phyloP scores from a whole-genome alignment of 2,797 vertebrate species.

The Muscicapa striata region DNA sequence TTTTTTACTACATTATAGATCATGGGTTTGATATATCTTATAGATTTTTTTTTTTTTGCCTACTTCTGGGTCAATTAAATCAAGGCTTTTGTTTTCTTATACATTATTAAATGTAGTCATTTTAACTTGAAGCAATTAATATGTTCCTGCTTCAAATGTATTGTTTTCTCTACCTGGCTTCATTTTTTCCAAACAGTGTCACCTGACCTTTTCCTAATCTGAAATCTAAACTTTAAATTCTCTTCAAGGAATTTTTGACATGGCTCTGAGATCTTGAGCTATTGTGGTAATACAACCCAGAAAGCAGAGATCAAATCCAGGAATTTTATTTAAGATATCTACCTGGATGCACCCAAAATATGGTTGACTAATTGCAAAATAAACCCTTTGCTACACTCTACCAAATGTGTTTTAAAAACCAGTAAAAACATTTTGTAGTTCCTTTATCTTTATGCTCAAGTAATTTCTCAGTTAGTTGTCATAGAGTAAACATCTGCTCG shows the following conservation, averaged over 20 bases:
- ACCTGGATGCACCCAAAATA: background rate
- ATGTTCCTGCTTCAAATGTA: background rate
- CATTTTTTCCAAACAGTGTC: background rate
- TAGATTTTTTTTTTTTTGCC: background rate
- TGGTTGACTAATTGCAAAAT: background rate
- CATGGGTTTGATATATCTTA: background rate
- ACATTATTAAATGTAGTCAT: background rate
- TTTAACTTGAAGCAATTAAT: background rate
- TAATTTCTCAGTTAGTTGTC: constrained; percentile 4
- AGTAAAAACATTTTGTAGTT: background rate
- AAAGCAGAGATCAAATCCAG: background rate
- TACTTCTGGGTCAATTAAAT: background rate
- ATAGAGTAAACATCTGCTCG: background rate
- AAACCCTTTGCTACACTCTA: background rate
- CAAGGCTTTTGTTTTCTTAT: background rate
- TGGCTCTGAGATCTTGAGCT: background rate
- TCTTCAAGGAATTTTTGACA: background rate
- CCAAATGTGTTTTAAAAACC: background rate
- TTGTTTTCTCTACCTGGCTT: background rate
- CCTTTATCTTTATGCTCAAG: constrained; percentile 9
- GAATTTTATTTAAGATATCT: background rate
- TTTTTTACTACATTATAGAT: background rate
- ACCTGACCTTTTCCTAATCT: background rate
- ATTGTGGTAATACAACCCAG: background rate
- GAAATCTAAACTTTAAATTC: background rate